Conservation (phyloP, 2,113 vertebrate genomes). For the Petroica traversi region DNA sequence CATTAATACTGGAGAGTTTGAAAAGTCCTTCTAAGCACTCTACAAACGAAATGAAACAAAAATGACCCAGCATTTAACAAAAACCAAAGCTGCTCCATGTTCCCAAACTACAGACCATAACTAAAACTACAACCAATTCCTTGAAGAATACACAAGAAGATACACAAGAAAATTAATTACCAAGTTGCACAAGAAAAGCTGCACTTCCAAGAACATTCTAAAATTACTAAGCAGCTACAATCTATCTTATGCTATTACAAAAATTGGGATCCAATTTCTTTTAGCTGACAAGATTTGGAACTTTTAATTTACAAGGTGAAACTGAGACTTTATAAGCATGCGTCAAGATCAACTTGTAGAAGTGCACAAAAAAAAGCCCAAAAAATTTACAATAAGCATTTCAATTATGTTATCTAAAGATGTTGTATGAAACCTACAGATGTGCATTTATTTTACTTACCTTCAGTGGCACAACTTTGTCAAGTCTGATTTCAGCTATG, state of each 20-base stretch:
- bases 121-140: neutral
- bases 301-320: neutral
- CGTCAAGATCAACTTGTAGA: neutral
- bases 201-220: neutral
- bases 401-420: neutral
- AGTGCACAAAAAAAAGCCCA: neutral
- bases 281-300: neutral
- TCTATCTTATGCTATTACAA: neutral
- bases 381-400: neutral
- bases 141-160: neutral
- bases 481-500: slow-evolving; percentile 95
- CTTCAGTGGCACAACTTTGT: slow-evolving; percentile 96
- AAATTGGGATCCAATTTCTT: neutral
- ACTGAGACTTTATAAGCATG: neutral
- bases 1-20: neutral
- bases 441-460: slow-evolving; percentile 55
- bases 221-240: neutral
- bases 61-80: neutral
- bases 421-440: neutral
- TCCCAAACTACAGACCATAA: accelerated
- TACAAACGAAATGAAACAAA: neutral
- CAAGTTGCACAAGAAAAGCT: neutral
- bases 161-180: neutral
- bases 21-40: neutral
- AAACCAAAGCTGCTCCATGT: neutral